Evolutionary conservation across 1,140 invertebrate species (phyloP).

Genomic region (Vanessa atalanta): DNA sequence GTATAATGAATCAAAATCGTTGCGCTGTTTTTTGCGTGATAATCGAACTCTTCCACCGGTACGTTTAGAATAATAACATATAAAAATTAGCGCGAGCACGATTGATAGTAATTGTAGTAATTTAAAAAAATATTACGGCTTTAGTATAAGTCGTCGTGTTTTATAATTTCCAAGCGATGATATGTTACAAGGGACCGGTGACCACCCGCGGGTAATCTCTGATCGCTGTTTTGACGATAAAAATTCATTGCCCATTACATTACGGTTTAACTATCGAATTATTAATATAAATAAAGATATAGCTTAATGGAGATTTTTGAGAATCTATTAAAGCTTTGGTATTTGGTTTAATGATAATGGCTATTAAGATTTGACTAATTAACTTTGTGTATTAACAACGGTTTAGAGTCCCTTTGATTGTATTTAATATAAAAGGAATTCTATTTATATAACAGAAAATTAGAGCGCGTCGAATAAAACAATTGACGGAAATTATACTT

Average conservation of each 20-base stretch:
- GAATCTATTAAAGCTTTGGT: slow-evolving; percentile 42
- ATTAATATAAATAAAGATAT: slow-evolving; percentile 68
- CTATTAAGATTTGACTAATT: neutral
- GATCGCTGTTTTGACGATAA: slow-evolving; percentile 59
- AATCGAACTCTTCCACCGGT: neutral
- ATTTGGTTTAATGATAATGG: slow-evolving; percentile 46
- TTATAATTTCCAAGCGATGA: neutral
- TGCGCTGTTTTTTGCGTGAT: no score
- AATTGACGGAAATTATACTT: no score
- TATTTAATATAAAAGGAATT: no score
- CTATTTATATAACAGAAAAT: no score
- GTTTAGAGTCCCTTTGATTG: neutral
- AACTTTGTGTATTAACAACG: neutral
- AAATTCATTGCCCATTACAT: slow-evolving; percentile 70
- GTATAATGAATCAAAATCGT: no score
- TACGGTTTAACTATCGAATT: slow-evolving; percentile 64
- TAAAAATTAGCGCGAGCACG: slow-evolving; percentile 3
- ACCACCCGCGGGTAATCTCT: slow-evolving; percentile 55
- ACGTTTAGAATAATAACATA: neutral
- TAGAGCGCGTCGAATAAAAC: no score
- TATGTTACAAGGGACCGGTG: slow-evolving; percentile 19
- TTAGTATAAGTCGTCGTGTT: neutral
- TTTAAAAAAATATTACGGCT: slow-evolving; percentile 1
- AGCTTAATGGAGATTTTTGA: slow-evolving; percentile 43
- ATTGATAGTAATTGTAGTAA: slow-evolving; percentile 3